Evolutionary conservation across 2,113 vertebrate species (phyloP), one percentile per base, ranked within the genome.

Genomic region (Thalassarche chlororhynchos): DNA sequence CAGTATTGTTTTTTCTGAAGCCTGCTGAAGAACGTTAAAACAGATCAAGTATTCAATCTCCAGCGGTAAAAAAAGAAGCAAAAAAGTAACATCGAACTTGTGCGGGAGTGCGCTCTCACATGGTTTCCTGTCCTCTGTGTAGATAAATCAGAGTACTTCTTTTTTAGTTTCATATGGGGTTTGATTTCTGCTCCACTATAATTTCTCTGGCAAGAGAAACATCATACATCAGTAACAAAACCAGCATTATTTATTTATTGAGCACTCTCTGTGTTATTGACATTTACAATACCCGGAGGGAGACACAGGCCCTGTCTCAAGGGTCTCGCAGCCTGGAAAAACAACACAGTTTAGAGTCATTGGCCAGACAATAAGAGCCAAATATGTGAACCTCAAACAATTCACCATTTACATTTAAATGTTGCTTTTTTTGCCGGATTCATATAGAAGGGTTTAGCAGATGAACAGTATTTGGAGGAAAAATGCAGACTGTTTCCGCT

Each of bases 181-280:
- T 97, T 93, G 49, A 83, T 96, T 82, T 85, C 92, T 95, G 87
- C 78, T 93, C 47, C 46, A 66, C 52, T 94, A 34, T 82, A 21
- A 54, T 91, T 88, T 87, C 65, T 96, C 66, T 84, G 61, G 58
- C 52, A 93, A 95, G 84, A 52, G 89, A 84, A 90, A 58, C 66
- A 80, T 71, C 76, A 89, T 55, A 81, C 10, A 51, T 60, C 77
- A 76, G 65, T 52, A 91, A 92, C 49, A 94, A 87, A 93, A 9
- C 28, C 65, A 52, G 84, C 51, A 80, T 97, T 93, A 94, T 92
- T 96, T 87, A 96, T 92, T 95, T 93, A 92, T 82, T 82, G 80
- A 72, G 70, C 40, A 13, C 49, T 46, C 24, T 71, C 52, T 87
- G 52, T 65, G 86, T 93, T 84, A 96, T 8, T 95, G 97, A 92